Evolutionary conservation across 2,797 vertebrate genomes (phyloP).

Genomic region (Megaceryle alcyon): DNA sequence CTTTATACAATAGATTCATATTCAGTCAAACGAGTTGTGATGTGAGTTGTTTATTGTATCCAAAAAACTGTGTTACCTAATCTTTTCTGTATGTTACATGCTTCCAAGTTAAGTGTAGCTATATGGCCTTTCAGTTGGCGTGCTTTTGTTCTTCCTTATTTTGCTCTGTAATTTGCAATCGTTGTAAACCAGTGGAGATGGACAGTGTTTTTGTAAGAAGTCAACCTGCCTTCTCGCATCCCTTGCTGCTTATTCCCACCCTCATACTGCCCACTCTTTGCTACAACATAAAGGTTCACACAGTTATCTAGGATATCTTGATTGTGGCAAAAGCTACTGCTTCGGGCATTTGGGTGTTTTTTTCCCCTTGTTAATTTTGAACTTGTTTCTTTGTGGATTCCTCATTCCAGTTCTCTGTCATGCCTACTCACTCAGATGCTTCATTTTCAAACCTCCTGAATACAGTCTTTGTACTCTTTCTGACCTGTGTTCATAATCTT

Average conservation of each 20-base stretch:
- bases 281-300: neutral
- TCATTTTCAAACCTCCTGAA: neutral
- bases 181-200: neutral
- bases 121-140: rapidly evolving
- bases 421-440: neutral
- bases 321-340: neutral
- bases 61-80: rapidly evolving
- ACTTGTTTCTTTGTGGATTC: neutral
- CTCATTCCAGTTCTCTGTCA: neutral
- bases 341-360: neutral
- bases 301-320: neutral
- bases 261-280: neutral
- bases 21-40: neutral
- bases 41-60: neutral
- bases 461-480: neutral
- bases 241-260: neutral
- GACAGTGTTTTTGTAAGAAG: neutral
- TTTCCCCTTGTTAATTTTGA: neutral
- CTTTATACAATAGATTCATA: neutral
- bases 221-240: neutral
- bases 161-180: neutral
- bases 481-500: neutral
- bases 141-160: neutral
- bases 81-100: neutral
- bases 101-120: neutral